Base-by-base conservation (phyloP, 1,140 invertebrate species). In the Trypoxylus dichotomus region DNA sequence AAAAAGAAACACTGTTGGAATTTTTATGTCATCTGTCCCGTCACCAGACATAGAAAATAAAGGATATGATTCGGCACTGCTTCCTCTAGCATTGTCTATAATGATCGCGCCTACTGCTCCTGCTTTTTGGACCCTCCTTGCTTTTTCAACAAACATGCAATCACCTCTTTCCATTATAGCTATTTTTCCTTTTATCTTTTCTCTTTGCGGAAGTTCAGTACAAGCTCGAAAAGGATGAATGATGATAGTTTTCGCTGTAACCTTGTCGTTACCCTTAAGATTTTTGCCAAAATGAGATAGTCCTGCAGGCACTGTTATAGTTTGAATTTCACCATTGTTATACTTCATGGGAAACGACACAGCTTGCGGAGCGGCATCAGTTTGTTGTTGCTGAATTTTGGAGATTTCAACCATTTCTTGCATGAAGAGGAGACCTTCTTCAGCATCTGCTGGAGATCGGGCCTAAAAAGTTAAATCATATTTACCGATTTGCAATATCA, bases 41-140 rank as follows among this genome's bases (percentile, higher is more conserved):
- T 98, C 96, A 1, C 96, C 96, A 10, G 96, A 97, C 97, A 99
- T 99, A 1, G 95, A 95, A 88, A 99, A 99, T 87, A 97, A 91
- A 0, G 94, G 92, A 1, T 94, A 93, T 24, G 88, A 91, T 24
- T 91, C 88, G 19, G 92, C 90, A 68, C 91, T 93, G 21, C 93
- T 93, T 25, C 91, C 93, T 19, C 90, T 87, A 41, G 92, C 90
- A 86, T 98, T 97, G 87, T 99, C 97, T 78, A 98, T 87, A 7
- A 98, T 93, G 82, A 99, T 96, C 29, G 94, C 94, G 21, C 93
- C 95, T 41, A 93, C 87, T 8, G 94, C 97, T 21, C 96, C 96
- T 21, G 93, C 91, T 76, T 90, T 89, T 88, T 98, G 93, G n/a
- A 97, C 89, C 83, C 91, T 88, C 54, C 96, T 90, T 43, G 95